Base-by-base conservation (phyloP, 2,888 invertebrate species). In the Lasiommata megera region DNA sequence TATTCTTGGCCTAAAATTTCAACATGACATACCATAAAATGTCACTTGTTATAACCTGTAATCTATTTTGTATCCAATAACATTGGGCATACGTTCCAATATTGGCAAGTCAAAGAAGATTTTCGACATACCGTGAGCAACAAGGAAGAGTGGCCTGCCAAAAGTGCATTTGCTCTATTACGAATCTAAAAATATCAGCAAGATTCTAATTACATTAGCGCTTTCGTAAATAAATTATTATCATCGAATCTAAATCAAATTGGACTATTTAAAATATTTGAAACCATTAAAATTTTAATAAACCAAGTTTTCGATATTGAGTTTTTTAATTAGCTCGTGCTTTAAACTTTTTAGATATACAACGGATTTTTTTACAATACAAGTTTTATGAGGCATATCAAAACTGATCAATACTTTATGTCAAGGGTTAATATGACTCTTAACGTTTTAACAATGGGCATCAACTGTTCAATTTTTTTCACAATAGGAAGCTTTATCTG, bases 1-100 rank as follows among this genome's bases (percentile, higher is more conserved):
- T 83, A 84, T 85, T 82, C 79, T 79, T 69, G 81, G 82, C 78
- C 76, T 67, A 72, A 77, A 78, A 79, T 73, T 76, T 77, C 71
- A 73, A 71, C 73, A 74, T 77, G 76, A 73, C 73, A 73, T 70
- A 71, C 73, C 73, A 72, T 70, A 70, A 88, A 87, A 88, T 88
- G 88, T 88, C 88, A 88, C 63, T 62, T 17, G 23, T 14, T 0
- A 31, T 31, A 28, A n/a, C 12, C 6, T 14, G 12, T 6, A 41
- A 11, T 6, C n/a, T 16, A 65, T 31, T 50, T 17, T 59, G n/a
- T 12, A 60, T 52, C 40, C 37, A 63, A 63, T 9, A 0, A 1
- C 0, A 11, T 9, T 1, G 5, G 1, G 1, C 2, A 11, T 59
- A 63, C 34, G 46, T 51, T 60, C 44, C 18, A 56, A 54, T 58